These are phyloP conservation scores for Graptemys geographica DNA, from an alignment of 2,797 vertebrate species.

Conservation along the genomic window DNA sequence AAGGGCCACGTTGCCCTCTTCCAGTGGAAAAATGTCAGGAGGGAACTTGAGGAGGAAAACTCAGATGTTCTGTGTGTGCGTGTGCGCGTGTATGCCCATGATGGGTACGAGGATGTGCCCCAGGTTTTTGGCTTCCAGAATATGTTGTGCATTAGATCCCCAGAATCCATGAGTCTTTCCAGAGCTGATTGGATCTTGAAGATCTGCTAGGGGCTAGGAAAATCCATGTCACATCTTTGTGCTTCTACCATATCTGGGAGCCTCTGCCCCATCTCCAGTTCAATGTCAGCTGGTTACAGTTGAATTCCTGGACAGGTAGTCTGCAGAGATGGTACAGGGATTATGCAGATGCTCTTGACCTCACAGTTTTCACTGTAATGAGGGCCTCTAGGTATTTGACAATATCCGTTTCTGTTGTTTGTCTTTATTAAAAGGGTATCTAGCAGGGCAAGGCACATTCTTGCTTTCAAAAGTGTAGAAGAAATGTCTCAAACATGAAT, in stretches of 20 bases:
- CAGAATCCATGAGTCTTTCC: too few relatives aligned
- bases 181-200: not conserved
- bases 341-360: not conserved
- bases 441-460: not conserved
- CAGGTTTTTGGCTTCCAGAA: not conserved
- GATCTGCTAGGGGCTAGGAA: not conserved
- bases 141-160: not conserved
- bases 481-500: not conserved
- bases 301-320: not conserved
- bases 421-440: not conserved
- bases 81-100: accelerated
- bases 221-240: not conserved
- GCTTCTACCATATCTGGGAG: not conserved
- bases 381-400: not conserved
- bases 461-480: not conserved
- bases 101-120: not conserved
- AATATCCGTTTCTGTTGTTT: not conserved
- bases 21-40: not conserved
- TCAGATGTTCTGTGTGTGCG: not conserved
- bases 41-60: not conserved
- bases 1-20: not conserved
- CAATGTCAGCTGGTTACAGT: not conserved
- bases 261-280: not conserved
- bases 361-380: not conserved
- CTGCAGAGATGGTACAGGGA: not conserved